These are phyloP conservation scores for Cistogaster globosa DNA, from an alignment of 2,888 invertebrate genomes.

Conservation along the genomic window DNA sequence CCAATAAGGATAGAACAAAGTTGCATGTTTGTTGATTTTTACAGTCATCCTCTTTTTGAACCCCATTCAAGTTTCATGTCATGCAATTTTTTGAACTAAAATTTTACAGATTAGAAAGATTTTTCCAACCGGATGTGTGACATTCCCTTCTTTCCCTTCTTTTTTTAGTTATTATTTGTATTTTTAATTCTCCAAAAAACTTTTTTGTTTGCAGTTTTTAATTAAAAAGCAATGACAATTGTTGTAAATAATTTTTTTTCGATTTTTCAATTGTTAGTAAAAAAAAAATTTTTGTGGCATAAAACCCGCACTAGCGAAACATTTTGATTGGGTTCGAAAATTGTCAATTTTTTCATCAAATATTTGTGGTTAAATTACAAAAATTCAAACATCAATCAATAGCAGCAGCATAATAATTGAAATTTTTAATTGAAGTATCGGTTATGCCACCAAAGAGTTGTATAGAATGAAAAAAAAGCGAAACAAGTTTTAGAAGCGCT, in stretches of 20 bases:
- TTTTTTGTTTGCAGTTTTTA: constrained; percentile 21
- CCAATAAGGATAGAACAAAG: constrained; percentile 1
- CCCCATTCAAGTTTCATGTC: constrained; percentile 58
- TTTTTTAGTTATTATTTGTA: constrained; percentile 30
- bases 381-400: constrained; percentile 35
- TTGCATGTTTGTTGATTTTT: constrained; percentile 25
- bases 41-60: not conserved
- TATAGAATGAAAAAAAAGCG: not conserved
- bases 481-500: too few species aligned
- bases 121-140: constrained; percentile 56
- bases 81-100: constrained; percentile 68
- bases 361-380: constrained; percentile 60
- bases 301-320: not conserved
- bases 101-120: constrained; percentile 66
- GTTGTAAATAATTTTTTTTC: constrained; percentile 17
- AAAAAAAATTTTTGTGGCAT: not conserved
- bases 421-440: constrained; percentile 47
- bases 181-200: constrained; percentile 43
- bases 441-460: constrained; percentile 1
- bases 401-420: constrained; percentile 53
- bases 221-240: constrained; percentile 36
- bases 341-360: constrained; percentile 33
- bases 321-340: constrained; percentile 32
- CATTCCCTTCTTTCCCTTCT: constrained; percentile 44
- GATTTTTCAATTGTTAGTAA: constrained; percentile 26